Percentiles rank a stretch among this genome's conserved stretches.
phyloP scores from a whole-genome alignment of 2,797 vertebrate species.

The Clamator glandarius region DNA sequence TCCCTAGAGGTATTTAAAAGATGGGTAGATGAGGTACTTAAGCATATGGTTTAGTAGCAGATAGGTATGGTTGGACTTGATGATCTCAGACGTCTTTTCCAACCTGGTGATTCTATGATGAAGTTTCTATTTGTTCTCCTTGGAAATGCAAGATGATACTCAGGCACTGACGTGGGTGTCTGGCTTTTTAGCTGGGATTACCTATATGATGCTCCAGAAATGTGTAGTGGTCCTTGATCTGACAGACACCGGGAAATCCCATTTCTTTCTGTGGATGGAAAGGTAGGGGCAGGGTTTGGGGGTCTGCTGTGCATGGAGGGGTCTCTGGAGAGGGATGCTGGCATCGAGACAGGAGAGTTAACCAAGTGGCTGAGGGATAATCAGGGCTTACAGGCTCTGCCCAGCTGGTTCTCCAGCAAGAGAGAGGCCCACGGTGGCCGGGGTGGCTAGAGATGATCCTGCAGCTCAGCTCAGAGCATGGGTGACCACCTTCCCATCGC shows the following conservation, averaged over 20 bases:
- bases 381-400: not conserved
- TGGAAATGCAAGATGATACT: not conserved
- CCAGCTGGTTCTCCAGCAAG: not conserved
- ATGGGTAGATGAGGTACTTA: too few species aligned
- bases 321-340: not conserved
- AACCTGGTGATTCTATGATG: too few species aligned
- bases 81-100: too few species aligned
- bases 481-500: not conserved
- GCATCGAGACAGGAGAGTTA: not conserved
- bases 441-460: not conserved
- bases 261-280: not conserved
- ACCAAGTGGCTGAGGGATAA: not conserved
- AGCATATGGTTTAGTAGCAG: too few species aligned
- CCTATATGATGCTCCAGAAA: not conserved
- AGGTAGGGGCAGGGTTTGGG: not conserved
- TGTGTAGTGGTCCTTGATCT: not conserved
- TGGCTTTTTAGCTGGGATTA: not conserved
- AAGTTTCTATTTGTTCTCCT: not conserved
- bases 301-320: not conserved
- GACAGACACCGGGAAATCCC: not conserved
- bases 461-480: rapidly evolving
- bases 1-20: too few species aligned
- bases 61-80: too few species aligned
- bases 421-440: rapidly evolving
- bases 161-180: not conserved